Percentiles rank a stretch among this genome's conserved stretches.
These are phyloP conservation scores for Chrysomela aeneicollis DNA, from an alignment of 2,888 invertebrate genomes.

Conservation along the genomic window DNA sequence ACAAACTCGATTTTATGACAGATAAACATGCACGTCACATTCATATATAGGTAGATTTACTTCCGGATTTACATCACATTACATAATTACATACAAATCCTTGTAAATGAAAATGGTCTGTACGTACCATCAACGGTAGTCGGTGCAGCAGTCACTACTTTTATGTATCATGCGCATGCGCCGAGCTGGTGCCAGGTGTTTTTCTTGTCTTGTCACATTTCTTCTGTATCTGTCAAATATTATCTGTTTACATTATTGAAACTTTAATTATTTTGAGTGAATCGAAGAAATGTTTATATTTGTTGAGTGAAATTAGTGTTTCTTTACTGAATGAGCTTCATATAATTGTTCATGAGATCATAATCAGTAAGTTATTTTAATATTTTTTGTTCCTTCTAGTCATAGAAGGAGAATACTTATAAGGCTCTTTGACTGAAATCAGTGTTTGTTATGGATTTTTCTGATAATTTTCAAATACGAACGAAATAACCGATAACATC, in stretches of 20 bases:
- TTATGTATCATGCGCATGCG: slow-evolving; percentile 11
- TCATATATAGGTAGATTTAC: too few relatives aligned
- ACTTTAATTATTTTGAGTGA: slow-evolving; percentile 32
- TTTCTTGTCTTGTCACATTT: not conserved
- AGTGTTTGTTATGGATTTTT: not conserved
- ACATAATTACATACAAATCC: too few relatives aligned
- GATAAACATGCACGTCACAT: too few relatives aligned
- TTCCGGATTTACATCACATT: too few relatives aligned
- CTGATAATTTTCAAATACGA: too few relatives aligned
- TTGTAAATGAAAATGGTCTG: too few relatives aligned
- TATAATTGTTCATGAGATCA: not conserved
- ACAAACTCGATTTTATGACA: not conserved
- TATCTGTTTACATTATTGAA: slow-evolving; percentile 27
- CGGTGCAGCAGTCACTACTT: not conserved
- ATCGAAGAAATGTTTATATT: slow-evolving; percentile 14
- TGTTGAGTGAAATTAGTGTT: slow-evolving; percentile 13
- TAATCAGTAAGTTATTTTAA: not conserved
- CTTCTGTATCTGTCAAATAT: slow-evolving; percentile 37
- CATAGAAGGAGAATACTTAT: not conserved
- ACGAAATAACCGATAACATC: not conserved
- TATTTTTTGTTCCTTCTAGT: not conserved
- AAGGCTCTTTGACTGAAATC: not conserved
- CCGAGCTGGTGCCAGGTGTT: not conserved
- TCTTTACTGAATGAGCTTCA: not conserved
- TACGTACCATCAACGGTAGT: too few relatives aligned